Evolutionary conservation across 2,797 vertebrate species (phyloP), one percentile per base, ranked within the genome.

Genomic region (Danio tinwini): DNA sequence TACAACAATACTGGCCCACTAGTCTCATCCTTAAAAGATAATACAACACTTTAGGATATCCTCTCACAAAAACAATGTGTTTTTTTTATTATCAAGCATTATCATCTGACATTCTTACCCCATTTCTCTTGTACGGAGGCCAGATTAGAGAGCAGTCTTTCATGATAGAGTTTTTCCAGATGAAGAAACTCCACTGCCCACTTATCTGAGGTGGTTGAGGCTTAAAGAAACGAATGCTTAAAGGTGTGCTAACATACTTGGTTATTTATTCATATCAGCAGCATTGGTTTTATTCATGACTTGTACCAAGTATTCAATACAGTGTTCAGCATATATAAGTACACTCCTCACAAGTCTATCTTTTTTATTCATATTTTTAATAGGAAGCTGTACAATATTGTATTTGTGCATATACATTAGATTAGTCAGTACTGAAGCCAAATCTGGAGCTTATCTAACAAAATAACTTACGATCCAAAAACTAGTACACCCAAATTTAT

Each of bases 111-210:
- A 68, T 81, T 81, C 85, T 81, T 91, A 99, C 98, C 97, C 97
- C 97, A 99, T 80, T 95, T 93, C 11, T 96, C 94, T 88, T 98
- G 96, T 89, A 99, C 93, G 80, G 92, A 89, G 55, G 93, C 90
- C 61, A 99, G 94, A 91, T 99, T 99, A 86, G 94, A 93, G 61
- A 99, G 95, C 82, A 99, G 89, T 19, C 96, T 95, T 78, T 98
- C 93, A n/a, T 98, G 97, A 87, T 99, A 99, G 5, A 97, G 84
- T 58, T 93, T 94, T 91, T 99, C 97, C 74, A 99, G 92, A 84
- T 95, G 95, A 62, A 99, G 94, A 86, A 99, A 98, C 85, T 96
- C 95, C 82, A 98, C 93, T 9, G 97, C 97, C 90, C 94, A 96
- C 84, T 95, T 95, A 89, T 98, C 97, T 99, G 89, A 65, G 53